A percentile compares a stretch with the other conserved stretches of the same genome.
Conservation (phyloP, 2,888 invertebrate genomes). For the Tromatobia lineatoria region DNA sequence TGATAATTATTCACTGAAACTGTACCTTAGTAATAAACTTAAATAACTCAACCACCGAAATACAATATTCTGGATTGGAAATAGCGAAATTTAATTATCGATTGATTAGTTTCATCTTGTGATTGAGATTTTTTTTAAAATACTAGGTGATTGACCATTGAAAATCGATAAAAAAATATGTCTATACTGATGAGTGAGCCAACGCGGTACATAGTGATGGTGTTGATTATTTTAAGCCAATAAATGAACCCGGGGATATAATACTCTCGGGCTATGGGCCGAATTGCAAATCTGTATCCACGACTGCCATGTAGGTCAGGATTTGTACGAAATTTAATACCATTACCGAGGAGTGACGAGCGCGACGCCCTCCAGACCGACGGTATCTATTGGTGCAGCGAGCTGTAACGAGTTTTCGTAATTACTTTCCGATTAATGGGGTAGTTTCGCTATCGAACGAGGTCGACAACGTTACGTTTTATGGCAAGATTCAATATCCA, state of each 20-base stretch:
- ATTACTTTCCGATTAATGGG: conserved; percentile 73
- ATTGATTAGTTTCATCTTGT: conserved; percentile 2
- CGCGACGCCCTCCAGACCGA: conserved; percentile 16
- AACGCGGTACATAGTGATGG: background rate
- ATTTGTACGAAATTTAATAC: conserved; percentile 74
- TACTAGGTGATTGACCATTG: background rate
- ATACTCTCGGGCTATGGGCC: background rate
- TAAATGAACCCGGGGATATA: background rate
- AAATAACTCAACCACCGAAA: background rate
- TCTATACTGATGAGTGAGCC: background rate
- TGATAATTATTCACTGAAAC: background rate
- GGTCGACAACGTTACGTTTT: conserved; percentile 16
- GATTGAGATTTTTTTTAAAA: background rate
- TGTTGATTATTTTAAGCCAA: conserved; percentile 15
- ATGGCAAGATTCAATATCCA: conserved; percentile 29
- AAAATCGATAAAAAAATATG: background rate
- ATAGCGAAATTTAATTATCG: conserved; percentile 5
- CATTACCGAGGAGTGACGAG: conserved; percentile 68
- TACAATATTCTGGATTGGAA: background rate
- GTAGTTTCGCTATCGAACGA: conserved; percentile 13
- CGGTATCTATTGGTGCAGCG: background rate
- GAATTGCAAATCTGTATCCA: conserved; percentile 18
- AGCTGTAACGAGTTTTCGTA: conserved; percentile 74
- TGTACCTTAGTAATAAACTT: too few species aligned
- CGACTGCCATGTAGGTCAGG: conserved; percentile 41